Evolutionary conservation across 2,113 vertebrate species (phyloP).

Genomic region (Macrotus californicus): DNA sequence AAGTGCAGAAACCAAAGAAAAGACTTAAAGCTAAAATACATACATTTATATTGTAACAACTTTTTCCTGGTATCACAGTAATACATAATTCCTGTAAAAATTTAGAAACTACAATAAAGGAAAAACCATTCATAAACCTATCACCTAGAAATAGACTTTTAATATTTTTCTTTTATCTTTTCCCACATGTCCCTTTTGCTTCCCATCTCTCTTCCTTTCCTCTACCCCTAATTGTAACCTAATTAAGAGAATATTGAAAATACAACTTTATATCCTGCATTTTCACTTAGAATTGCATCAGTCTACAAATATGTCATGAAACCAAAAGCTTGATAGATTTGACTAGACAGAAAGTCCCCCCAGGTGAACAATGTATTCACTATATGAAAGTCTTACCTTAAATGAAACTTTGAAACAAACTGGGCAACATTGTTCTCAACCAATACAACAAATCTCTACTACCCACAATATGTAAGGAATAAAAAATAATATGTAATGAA

Average conservation of each 20-base stretch:
- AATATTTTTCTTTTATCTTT: not conserved
- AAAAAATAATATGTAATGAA: not conserved
- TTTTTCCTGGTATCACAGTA: not conserved
- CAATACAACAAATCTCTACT: not conserved
- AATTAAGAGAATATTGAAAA: conserved; percentile 11
- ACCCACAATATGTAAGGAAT: not conserved
- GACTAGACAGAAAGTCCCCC: not conserved
- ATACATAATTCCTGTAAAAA: not conserved
- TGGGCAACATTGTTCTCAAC: not conserved
- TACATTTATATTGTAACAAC: not conserved
- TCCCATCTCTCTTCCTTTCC: not conserved
- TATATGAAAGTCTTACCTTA: not conserved
- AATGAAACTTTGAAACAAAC: not conserved
- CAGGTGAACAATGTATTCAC: no score
- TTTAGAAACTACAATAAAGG: not conserved
- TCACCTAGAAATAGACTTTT: not conserved
- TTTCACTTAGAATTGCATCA: not conserved
- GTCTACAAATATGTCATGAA: not conserved
- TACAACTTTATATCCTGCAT: not conserved
- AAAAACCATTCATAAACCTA: not conserved
- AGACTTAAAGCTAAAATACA: not conserved
- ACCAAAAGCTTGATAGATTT: not conserved
- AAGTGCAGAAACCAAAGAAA: not conserved
- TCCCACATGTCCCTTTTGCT: not conserved
- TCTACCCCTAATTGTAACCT: not conserved